phyloP scores from a whole-genome alignment of 2,113 vertebrate species.

The Delphinus delphis region DNA sequence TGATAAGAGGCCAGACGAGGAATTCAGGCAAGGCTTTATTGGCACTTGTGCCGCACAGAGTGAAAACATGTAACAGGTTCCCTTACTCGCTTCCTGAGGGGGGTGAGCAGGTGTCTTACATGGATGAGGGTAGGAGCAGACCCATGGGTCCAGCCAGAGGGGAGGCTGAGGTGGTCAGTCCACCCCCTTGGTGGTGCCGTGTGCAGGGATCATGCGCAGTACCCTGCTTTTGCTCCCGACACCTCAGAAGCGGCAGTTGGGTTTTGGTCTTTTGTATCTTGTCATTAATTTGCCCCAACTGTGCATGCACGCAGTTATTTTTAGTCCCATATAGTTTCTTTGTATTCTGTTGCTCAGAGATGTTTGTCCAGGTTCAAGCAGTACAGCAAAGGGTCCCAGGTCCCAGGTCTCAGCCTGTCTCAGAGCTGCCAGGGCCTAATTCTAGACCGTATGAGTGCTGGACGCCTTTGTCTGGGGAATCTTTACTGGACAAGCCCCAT shows the following conservation, averaged over 20 bases:
- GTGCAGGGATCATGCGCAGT: background rate
- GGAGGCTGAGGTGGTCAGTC: background rate
- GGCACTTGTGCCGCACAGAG: no score
- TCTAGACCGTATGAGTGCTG: background rate
- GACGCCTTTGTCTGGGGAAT: background rate
- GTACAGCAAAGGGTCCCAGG: background rate
- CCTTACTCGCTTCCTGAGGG: background rate
- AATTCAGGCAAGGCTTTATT: background rate
- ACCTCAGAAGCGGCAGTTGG: background rate
- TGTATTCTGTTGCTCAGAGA: background rate
- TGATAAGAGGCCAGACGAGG: background rate
- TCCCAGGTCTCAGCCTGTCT: background rate
- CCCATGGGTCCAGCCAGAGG: background rate
- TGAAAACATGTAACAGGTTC: background rate
- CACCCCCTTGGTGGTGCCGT: background rate
- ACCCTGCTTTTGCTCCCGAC: background rate
- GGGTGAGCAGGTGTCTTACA: background rate
- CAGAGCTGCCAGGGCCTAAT: background rate
- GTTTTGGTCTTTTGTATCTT: background rate
- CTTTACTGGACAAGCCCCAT: background rate
- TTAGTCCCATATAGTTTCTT: background rate
- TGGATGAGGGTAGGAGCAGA: no score
- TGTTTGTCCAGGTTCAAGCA: accelerated
- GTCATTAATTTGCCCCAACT: background rate
- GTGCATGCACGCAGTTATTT: background rate